Base-by-base conservation (phyloP, 2,797 vertebrate genomes). In the Pygocentrus nattereri region DNA sequence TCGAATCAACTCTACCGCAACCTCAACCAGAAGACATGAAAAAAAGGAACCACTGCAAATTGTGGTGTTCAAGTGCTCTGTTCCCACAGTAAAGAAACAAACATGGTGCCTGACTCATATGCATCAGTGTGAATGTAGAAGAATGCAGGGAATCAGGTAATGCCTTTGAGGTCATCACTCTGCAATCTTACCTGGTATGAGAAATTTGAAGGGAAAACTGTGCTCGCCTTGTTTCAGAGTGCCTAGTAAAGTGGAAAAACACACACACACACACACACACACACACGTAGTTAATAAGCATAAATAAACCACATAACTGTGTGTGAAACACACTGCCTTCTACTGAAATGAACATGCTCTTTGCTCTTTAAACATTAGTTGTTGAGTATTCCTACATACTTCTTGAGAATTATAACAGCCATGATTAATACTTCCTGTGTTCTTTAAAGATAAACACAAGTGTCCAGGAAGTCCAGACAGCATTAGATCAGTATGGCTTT, bases 161-260 rank as follows among this genome's bases (percentile, higher is more conserved):
- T 76, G 58, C 18, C 52, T 25, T 41, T 81, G 74, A 81, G 31
- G 38, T 68, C 68, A 41, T 30, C 74, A 80, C 6, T 85, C 77
- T 0, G 5, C 3, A 4, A 61, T 79, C 93, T 80, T 93, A 99
- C 98, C 96, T 94, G 98, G 97, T 82, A 99, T 93, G 88, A 98
- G 94, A 88, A 99, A 99, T 94, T 95, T 98, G 94, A 99, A 99
- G 4, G 97, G 94, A 71, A 98, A 98, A 27, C 44, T 94, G 92
- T 98, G 97, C n/a, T 96, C 94, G 76, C 97, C 98, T 23, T 94
- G 87, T n/a, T 95, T 93, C 88, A 99, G 90, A 65, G 94, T 95
- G 85, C 97, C 98, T 99, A 87, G 16, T 81, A 91, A 87, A 92
- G n/a, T 82, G 54, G 86, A 70, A 27, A 13, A 8, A 25, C 21